A percentile compares a stretch with the other conserved stretches of the same genome.
Conservation (phyloP, 2,113 vertebrate genomes). For the Capreolus pygargus region DNA sequence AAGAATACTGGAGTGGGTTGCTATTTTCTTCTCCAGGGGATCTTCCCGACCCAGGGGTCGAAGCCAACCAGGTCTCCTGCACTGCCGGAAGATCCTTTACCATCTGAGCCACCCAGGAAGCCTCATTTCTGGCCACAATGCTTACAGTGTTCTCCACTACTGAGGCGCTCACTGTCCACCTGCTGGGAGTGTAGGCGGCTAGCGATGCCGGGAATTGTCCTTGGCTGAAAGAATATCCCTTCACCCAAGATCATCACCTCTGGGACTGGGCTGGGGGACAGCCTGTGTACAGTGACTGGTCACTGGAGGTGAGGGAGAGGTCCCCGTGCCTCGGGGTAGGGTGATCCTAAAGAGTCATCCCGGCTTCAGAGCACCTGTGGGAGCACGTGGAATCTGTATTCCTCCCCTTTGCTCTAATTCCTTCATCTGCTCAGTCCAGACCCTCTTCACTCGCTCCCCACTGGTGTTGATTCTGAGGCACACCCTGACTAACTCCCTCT, state of each 20-base stretch:
- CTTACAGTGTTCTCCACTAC: neutral
- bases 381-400: neutral
- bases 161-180: neutral
- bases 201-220: neutral
- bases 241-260: neutral
- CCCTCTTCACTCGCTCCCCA: neutral
- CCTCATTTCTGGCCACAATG: neutral
- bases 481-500: neutral
- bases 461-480: neutral
- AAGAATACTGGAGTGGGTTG: neutral
- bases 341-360: neutral
- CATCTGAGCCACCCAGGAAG: neutral
- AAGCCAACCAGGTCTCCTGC: neutral
- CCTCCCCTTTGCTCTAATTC: neutral
- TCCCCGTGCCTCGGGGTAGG: neutral
- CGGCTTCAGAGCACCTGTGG: neutral
- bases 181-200: neutral
- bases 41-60: neutral
- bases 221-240: neutral
- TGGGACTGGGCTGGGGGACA: neutral
- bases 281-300: neutral
- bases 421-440: neutral
- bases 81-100: neutral
- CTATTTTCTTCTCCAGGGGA: neutral
- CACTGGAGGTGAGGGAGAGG: neutral